Conservation (phyloP, 1,140 invertebrate species). For the Kradibia gibbosae region DNA sequence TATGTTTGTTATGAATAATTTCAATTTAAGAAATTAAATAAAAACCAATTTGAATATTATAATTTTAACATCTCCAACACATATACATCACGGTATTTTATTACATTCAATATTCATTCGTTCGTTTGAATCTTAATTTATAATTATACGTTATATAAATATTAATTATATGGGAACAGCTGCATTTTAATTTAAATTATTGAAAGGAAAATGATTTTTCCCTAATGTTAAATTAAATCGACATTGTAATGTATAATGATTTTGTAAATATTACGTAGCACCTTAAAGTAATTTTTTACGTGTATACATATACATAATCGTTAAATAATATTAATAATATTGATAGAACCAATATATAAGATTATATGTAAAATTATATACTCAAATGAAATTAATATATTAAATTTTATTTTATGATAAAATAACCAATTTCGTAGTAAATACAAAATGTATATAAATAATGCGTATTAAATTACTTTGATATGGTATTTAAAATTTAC, state of each 20-base stretch:
- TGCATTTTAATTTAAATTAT: too few relatives aligned
- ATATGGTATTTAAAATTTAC: neutral
- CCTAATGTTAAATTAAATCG: neutral
- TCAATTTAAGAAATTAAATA: too few relatives aligned
- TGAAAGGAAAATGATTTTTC: neutral
- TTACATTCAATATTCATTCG: too few relatives aligned
- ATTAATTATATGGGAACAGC: too few relatives aligned
- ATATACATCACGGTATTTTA: too few relatives aligned
- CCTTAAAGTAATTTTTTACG: slow-evolving; percentile 35
- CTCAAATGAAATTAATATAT: slow-evolving; percentile 29
- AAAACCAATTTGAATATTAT: too few relatives aligned
- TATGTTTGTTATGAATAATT: too few relatives aligned
- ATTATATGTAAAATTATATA: slow-evolving; percentile 27
- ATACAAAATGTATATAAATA: slow-evolving; percentile 33
- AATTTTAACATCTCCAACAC: too few relatives aligned
- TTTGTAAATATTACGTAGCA: neutral
- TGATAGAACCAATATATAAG: slow-evolving; percentile 43
- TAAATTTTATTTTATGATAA: slow-evolving; percentile 45
- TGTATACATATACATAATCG: slow-evolving; percentile 22
- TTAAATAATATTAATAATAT: slow-evolving; percentile 38
- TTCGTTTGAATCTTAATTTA: neutral
- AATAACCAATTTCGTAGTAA: slow-evolving; percentile 41
- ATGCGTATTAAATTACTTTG: slow-evolving; percentile 16
- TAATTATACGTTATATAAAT: neutral
- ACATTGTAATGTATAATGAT: neutral